Evolutionary conservation across 2,797 vertebrate species (phyloP).

Genomic region (Bryconaethiops microstoma): DNA sequence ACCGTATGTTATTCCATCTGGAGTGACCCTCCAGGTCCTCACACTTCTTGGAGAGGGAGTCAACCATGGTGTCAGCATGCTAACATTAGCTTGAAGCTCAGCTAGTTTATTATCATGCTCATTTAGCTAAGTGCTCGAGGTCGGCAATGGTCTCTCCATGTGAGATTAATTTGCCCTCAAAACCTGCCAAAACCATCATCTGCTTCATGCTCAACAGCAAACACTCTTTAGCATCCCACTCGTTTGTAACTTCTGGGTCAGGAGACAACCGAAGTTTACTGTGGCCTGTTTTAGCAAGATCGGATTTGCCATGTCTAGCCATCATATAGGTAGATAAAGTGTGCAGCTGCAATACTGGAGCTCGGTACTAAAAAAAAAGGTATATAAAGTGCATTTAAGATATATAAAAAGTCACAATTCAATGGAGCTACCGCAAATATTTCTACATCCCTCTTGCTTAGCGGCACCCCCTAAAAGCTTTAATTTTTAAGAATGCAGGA

Average conservation of each 20-base stretch:
- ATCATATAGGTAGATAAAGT: not conserved
- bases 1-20: constrained; percentile 16
- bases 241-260: not conserved
- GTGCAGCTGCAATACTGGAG: no score
- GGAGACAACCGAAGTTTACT: not conserved
- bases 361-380: no score
- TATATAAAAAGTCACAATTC: no score
- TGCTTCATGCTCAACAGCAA: constrained; percentile 4
- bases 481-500: no score
- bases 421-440: no score
- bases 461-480: no score
- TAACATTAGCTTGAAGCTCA: not conserved
- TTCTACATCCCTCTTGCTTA: no score
- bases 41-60: constrained; percentile 22
- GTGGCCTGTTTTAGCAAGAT: not conserved
- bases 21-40: constrained; percentile 27
- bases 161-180: not conserved
- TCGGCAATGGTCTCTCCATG: not conserved
- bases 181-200: not conserved
- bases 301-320: not conserved
- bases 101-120: not conserved
- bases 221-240: not conserved
- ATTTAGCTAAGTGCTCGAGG: not conserved
- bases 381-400: no score
- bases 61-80: not conserved